phyloP scores from a whole-genome alignment of 2,113 vertebrate genomes.

The Ailurus styani region DNA sequence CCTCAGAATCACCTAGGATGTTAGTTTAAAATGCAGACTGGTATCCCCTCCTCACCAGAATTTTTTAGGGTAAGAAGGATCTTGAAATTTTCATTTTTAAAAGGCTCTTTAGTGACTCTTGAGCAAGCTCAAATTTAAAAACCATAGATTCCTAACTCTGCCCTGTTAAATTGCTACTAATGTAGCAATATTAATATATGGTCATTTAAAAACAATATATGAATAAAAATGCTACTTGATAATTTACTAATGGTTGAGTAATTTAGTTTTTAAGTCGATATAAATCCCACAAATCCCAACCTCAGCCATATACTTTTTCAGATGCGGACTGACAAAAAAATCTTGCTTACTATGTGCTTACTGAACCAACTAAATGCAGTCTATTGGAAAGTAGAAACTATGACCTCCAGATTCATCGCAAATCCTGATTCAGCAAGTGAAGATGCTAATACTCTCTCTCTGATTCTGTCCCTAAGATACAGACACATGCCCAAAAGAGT shows the following conservation, averaged over 20 bases:
- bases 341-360: neutral
- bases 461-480: neutral
- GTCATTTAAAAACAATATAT: neutral
- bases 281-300: neutral
- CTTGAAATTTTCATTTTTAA: constrained; percentile 28
- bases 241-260: constrained; percentile 13
- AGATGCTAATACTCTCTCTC: neutral
- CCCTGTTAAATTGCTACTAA: neutral
- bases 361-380: neutral
- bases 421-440: constrained; percentile 26
- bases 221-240: constrained; percentile 11
- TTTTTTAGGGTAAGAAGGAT: neutral
- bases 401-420: neutral
- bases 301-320: neutral
- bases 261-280: constrained; percentile 17
- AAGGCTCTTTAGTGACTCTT: neutral
- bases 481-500: neutral
- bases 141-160: neutral
- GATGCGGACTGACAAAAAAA: neutral
- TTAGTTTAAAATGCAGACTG: neutral
- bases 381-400: neutral
- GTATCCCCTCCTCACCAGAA: neutral
- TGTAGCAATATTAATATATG: neutral
- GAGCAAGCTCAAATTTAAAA: constrained; percentile 8
- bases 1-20: neutral